Evolutionary conservation across 2,797 vertebrate species (phyloP).

Genomic region (Anabacerthia variegaticeps): DNA sequence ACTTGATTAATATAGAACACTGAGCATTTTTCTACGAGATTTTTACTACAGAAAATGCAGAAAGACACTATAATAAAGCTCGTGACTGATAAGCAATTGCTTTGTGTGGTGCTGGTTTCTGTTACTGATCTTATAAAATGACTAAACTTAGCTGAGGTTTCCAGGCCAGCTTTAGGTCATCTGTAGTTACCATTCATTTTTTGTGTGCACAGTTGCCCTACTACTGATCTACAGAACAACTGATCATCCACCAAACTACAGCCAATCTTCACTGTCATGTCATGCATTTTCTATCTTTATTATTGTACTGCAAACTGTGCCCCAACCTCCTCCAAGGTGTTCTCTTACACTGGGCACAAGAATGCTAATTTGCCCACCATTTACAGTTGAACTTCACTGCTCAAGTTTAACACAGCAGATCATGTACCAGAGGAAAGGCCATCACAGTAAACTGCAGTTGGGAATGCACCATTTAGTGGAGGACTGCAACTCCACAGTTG

Average conservation of each 20-base stretch:
- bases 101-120: not conserved
- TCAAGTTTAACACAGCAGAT: not conserved
- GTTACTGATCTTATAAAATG: not conserved
- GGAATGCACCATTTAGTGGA: not conserved
- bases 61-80: not conserved
- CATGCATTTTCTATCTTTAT: not conserved
- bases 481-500: not conserved
- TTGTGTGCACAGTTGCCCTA: not conserved
- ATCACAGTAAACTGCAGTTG: not conserved
- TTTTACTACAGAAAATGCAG: not conserved
- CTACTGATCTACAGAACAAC: not conserved
- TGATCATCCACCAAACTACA: not conserved
- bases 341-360: not conserved
- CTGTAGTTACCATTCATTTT: not conserved
- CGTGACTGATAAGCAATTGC: not conserved
- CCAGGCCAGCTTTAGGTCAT: not conserved
- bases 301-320: not conserved
- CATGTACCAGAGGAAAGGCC: not conserved
- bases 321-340: not conserved
- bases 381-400: not conserved
- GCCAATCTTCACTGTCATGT: not conserved
- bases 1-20: not conserved
- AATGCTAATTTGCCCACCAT: not conserved
- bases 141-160: not conserved
- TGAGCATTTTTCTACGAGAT: not conserved